These are phyloP conservation scores for Coreius guichenoti DNA, from an alignment of 2,797 vertebrate species.

Conservation along the genomic window DNA sequence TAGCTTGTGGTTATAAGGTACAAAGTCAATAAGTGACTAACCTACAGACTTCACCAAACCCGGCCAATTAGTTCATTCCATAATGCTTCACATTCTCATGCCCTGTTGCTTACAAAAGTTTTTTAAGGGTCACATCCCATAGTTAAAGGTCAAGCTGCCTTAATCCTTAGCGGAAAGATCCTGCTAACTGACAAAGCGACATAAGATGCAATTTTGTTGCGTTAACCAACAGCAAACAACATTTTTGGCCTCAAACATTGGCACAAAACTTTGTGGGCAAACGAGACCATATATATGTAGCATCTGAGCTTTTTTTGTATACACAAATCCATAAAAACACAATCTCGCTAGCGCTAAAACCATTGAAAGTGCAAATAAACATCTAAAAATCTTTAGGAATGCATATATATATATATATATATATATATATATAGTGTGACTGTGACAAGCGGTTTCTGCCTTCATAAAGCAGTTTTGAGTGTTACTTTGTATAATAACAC, in stretches of 20 bases:
- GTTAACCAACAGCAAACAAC: constrained; percentile 12
- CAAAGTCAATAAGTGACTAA: constrained; percentile 35
- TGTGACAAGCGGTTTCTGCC: constrained; percentile 27
- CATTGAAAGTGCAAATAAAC: constrained; percentile 24
- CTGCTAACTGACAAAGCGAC: constrained; percentile 31
- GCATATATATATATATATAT: constrained; percentile 2
- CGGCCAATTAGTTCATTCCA: constrained; percentile 51
- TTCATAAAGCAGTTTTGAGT: constrained; percentile 47
- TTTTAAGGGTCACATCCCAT: constrained; percentile 55
- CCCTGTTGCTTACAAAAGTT: constrained; percentile 32
- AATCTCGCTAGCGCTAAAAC: neutral
- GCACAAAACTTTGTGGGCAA: constrained; percentile 5
- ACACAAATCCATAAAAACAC: constrained; percentile 22
- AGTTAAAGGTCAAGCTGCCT: constrained; percentile 54
- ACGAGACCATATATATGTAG: neutral
- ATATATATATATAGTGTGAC: neutral
- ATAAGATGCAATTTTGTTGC: constrained; percentile 3
- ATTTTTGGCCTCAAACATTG: constrained; percentile 32
- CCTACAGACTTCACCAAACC: constrained; percentile 37
- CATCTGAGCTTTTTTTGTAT: neutral
- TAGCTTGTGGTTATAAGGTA: constrained; percentile 10
- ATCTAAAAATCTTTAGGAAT: constrained; percentile 10
- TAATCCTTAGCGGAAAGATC: constrained; percentile 41
- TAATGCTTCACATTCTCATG: constrained; percentile 40
- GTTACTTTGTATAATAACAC: constrained; percentile 36